phyloP scores from a whole-genome alignment of 1,140 invertebrate species.

The Liolophura sinensis region DNA sequence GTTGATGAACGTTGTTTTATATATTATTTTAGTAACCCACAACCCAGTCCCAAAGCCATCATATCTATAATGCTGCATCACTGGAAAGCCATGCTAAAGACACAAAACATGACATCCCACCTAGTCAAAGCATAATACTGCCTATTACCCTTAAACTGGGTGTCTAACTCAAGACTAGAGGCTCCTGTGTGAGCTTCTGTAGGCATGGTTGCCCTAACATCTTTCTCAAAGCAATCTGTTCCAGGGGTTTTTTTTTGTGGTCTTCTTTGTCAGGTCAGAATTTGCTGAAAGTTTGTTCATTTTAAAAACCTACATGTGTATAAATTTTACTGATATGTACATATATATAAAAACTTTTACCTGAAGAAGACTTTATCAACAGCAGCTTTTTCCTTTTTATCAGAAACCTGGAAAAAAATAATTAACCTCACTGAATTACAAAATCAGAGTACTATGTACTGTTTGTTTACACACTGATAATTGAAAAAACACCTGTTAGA shows the following conservation, averaged over 20 bases:
- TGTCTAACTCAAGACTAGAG: too few species aligned
- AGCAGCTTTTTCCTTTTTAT: slow-evolving; percentile 73
- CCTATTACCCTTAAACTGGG: too few species aligned
- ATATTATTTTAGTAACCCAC: background rate
- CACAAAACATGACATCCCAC: too few species aligned
- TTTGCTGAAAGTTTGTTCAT: background rate
- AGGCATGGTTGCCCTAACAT: background rate
- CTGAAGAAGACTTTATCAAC: slow-evolving; percentile 82
- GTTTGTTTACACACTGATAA: too few species aligned
- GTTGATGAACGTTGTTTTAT: background rate
- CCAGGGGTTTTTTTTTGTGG: background rate
- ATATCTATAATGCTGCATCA: too few species aligned
- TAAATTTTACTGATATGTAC: background rate
- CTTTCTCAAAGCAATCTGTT: background rate
- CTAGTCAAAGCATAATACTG: too few species aligned
- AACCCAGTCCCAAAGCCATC: too few species aligned
- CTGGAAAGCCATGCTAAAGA: too few species aligned
- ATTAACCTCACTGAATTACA: background rate
- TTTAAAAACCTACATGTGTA: background rate
- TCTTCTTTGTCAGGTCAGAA: background rate
- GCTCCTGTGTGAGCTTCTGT: background rate
- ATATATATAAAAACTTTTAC: slow-evolving; percentile 25
- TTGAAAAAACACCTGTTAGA: too few species aligned
- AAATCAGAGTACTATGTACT: too few species aligned
- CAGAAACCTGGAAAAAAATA: slow-evolving; percentile 44